These are phyloP conservation scores for Saccopteryx bilineata DNA, from an alignment of 2,113 vertebrate genomes.

Conservation along the genomic window DNA sequence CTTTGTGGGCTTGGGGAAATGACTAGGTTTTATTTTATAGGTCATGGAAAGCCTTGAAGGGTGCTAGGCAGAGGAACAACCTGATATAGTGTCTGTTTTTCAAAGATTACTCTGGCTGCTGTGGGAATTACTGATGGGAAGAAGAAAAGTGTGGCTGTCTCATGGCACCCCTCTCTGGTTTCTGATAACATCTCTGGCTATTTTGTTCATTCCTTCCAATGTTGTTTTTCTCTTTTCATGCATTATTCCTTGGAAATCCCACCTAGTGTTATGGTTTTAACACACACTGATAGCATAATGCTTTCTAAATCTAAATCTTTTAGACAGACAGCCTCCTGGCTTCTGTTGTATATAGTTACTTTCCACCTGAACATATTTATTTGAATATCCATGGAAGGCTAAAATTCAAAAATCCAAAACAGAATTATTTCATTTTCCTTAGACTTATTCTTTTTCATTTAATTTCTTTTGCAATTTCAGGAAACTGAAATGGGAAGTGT, in stretches of 20 bases:
- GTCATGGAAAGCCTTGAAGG: background rate
- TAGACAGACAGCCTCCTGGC: background rate
- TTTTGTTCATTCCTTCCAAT: background rate
- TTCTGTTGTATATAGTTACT: slow-evolving; percentile 51
- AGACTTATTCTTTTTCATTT: slow-evolving; percentile 46
- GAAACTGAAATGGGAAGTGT: slow-evolving; percentile 58
- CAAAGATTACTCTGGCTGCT: background rate
- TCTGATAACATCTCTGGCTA: background rate
- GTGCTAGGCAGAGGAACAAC: background rate
- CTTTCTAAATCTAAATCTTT: slow-evolving; percentile 65
- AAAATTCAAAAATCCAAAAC: slow-evolving; percentile 39
- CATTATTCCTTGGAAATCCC: slow-evolving; percentile 1
- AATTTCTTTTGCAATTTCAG: slow-evolving; percentile 57
- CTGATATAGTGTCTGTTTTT: background rate
- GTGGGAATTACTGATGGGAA: background rate
- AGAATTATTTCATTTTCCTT: slow-evolving; percentile 61
- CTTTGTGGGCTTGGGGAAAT: background rate
- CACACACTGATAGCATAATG: background rate
- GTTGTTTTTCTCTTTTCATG: background rate
- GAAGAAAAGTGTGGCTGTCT: background rate
- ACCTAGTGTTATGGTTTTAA: slow-evolving; percentile 22
- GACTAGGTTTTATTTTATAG: background rate
- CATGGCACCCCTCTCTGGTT: background rate
- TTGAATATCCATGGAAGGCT: slow-evolving; percentile 49
- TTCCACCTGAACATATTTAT: slow-evolving; percentile 59